phyloP scores from a whole-genome alignment of 2,797 vertebrate species.

The Spea hammondii region DNA sequence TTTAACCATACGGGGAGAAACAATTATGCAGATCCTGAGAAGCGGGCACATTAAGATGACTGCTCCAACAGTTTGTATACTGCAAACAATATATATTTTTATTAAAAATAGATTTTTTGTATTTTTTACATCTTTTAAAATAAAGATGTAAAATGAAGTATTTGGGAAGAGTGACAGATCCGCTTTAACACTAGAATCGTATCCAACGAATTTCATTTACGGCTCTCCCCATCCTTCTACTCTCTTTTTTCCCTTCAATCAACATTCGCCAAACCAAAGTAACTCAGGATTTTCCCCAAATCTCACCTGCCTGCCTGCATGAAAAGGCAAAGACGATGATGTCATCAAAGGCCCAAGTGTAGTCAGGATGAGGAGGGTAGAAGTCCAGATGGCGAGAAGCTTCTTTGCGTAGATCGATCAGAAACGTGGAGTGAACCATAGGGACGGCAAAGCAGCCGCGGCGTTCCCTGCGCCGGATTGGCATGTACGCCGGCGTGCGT shows the following conservation, averaged over 20 bases:
- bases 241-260: too few species aligned
- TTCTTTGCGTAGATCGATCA: constrained; percentile 85
- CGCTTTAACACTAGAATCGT: background rate
- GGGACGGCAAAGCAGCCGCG: constrained; percentile 87
- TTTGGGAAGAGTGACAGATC: too few species aligned
- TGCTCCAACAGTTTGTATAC: too few species aligned
- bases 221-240: background rate
- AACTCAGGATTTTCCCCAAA: too few species aligned
- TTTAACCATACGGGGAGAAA: too few species aligned
- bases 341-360: constrained; percentile 89
- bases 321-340: constrained; percentile 94
- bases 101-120: too few species aligned
- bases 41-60: too few species aligned
- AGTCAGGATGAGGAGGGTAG: constrained; percentile 84
- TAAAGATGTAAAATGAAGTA: too few species aligned
- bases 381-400: constrained; percentile 77
- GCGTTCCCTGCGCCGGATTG: constrained; percentile 80
- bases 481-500: constrained; percentile 87
- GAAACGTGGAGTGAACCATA: constrained; percentile 93
- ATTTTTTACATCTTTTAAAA: too few species aligned
- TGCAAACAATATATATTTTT: too few species aligned
- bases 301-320: constrained; percentile 82
- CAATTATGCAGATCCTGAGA: too few species aligned
- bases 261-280: too few species aligned
- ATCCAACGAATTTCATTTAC: background rate